phyloP scores from a whole-genome alignment of 2,797 vertebrate species.

The Gymnothorax reevesii region DNA sequence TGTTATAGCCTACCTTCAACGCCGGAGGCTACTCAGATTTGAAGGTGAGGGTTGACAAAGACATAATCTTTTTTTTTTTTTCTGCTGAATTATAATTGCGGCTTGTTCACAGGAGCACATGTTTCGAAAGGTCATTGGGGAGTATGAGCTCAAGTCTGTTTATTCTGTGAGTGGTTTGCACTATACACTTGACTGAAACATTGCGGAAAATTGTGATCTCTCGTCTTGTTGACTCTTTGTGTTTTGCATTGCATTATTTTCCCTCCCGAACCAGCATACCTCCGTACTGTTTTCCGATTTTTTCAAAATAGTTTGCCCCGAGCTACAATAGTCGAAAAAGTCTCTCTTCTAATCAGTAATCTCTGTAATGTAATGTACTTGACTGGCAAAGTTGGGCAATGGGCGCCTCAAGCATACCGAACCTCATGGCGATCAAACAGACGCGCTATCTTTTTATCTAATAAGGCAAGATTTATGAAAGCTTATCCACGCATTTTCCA shows the following conservation, averaged over 20 bases:
- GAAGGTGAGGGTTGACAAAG: background rate
- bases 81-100: background rate
- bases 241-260: background rate
- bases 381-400: background rate
- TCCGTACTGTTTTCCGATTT: background rate
- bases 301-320: background rate
- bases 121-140: conserved; percentile 1
- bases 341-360: background rate
- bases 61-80: background rate
- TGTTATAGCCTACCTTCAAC: background rate
- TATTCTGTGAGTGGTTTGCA: background rate
- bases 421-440: background rate
- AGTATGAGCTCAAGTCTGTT: background rate
- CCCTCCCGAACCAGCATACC: background rate
- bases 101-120: background rate
- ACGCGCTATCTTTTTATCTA: background rate
- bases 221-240: background rate
- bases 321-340: background rate
- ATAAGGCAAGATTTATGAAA: background rate
- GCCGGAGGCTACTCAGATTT: background rate
- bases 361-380: background rate
- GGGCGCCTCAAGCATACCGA: background rate
- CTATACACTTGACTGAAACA: background rate
- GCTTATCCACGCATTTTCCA: background rate
- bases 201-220: background rate